These are phyloP conservation scores for Castor canadensis DNA, from an alignment of 2,113 vertebrate species.

Conservation along the genomic window DNA sequence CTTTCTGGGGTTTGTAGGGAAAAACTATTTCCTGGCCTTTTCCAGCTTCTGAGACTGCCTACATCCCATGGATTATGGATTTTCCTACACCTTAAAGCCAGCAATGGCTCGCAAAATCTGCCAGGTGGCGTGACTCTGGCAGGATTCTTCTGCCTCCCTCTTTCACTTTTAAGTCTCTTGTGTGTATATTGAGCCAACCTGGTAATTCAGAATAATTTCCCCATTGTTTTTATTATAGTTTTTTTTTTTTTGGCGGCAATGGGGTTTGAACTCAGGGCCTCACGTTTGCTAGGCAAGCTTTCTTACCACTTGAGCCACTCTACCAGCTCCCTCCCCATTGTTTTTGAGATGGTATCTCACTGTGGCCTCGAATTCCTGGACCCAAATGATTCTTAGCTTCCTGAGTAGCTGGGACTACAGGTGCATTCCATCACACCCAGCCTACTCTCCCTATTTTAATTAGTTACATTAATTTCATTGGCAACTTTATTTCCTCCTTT, in stretches of 20 bases:
- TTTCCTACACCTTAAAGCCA: neutral
- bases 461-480: neutral
- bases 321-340: too few species aligned
- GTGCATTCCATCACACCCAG: too few species aligned
- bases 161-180: neutral
- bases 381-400: neutral
- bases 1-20: neutral
- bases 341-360: too few species aligned
- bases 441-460: neutral
- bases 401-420: neutral
- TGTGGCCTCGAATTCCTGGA: neutral
- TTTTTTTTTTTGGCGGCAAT: too few species aligned
- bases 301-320: too few species aligned
- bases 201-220: neutral
- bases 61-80: neutral
- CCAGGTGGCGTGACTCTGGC: neutral
- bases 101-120: neutral
- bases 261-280: too few species aligned
- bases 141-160: neutral
- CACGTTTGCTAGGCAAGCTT: too few species aligned
- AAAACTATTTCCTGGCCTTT: neutral
- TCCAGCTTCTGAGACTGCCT: too few species aligned
- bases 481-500: too few species aligned
- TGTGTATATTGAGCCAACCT: neutral
- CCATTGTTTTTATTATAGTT: too few species aligned